Conservation (phyloP, 1,140 invertebrate species). For the Drosophila mauritiana region DNA sequence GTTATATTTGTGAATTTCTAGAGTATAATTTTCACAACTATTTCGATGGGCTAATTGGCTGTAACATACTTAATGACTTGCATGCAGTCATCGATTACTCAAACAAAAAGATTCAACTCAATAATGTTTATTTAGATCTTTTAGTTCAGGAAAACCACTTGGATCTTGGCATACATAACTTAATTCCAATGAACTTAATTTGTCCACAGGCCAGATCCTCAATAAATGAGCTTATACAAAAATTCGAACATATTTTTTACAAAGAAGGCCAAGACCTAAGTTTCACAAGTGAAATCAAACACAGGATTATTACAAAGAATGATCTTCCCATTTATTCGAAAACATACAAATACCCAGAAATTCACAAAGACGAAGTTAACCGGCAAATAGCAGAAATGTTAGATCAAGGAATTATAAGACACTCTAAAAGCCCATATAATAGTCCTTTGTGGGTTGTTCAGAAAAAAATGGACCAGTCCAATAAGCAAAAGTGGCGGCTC, state of each 20-base stretch:
- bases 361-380: conserved; percentile 31
- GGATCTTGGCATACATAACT: not conserved
- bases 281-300: not conserved
- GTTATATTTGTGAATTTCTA: no score
- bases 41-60: not conserved
- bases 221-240: conserved; percentile 6
- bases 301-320: conserved; percentile 8
- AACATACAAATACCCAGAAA: conserved; percentile 63
- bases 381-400: no score
- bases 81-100: conserved; percentile 1
- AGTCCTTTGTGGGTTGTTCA: conserved; percentile 47
- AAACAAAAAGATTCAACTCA: not conserved
- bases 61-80: conserved; percentile 14
- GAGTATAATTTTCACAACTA: no score
- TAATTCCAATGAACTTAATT: not conserved
- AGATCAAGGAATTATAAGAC: no score
- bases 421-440: no score
- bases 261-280: not conserved
- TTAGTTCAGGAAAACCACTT: conserved; percentile 3
- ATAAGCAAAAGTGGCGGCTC: conserved; percentile 10
- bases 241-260: conserved; percentile 23
- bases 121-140: conserved; percentile 1
- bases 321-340: conserved; percentile 51
- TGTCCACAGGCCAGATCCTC: not conserved
- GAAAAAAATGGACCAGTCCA: not conserved